Base-by-base conservation (phyloP, 1,140 invertebrate genomes). In the Stenopsyche tienmushanensis region DNA sequence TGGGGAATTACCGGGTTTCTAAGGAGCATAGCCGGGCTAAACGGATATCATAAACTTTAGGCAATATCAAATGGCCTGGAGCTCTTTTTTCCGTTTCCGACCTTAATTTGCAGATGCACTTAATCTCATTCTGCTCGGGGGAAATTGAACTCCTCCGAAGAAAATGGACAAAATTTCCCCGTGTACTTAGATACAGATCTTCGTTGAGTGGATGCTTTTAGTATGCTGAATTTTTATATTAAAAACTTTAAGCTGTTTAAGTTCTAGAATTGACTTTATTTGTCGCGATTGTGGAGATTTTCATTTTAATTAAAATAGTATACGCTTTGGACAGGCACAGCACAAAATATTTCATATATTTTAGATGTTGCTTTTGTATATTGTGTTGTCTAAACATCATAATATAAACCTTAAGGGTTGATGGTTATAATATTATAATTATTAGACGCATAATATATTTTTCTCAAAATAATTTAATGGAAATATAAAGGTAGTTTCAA, bases 101-200 rank as follows among this genome's bases (percentile, higher is more conserved):
- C 54, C 54, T 20, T 57, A 57, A 57, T 57, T 57, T 21, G 34
- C 54, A 57, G 54, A 57, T 57, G 54, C 54, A 57, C 54, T 57
- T 57, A 57, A 57, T 57, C 54, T 57, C 39, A 34, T 54, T 34
- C 52, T 34, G 39, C 52, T 54, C 39, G 15, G 42, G 42, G 17
- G n/a, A 57, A 57, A 57, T 57, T 57, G 54, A 57, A 41, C 34
- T 23, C 34, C 8, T 41, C 15, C 20, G 26, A 24, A 20, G 13
- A 23, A 42, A 42, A 57, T 3, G 29, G 13, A 34, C 13, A 34
- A 34, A 34, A 34, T 7, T 13, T 34, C 13, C 5, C 5, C 5
- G 5, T 34, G n/a, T 34, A 34, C 29, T 34, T 34, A 7, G 29
- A 34, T 34, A 34, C 5, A 7, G 29, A 7, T 34, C 29, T 5